Conservation (phyloP, 2,113 vertebrate genomes). For the Lepus europaeus region DNA sequence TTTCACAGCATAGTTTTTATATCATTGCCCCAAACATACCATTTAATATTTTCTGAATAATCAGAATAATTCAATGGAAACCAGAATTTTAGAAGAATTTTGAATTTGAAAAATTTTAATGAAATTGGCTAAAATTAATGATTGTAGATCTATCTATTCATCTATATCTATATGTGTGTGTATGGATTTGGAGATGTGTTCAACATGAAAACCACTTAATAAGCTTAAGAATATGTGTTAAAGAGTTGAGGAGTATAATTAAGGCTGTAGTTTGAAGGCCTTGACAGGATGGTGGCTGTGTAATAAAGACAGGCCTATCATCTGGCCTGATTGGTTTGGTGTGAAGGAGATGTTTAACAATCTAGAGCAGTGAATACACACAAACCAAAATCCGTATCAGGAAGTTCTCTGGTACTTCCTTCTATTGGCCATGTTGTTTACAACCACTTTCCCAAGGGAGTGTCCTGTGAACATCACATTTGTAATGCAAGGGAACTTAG, state of each 20-base stretch:
- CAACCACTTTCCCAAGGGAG: not conserved
- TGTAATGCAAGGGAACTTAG: not conserved
- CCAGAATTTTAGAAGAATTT: slow-evolving; percentile 1
- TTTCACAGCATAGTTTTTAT: not conserved
- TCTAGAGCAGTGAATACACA: not conserved
- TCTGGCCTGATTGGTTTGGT: not conserved
- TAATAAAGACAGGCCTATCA: not conserved
- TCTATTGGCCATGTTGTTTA: not conserved
- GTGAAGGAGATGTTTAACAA: not conserved
- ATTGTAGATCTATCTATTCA: not conserved
- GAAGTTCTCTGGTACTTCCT: not conserved
- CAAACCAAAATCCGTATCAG: not conserved
- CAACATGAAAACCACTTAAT: slow-evolving; percentile 5
- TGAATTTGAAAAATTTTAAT: slow-evolving; percentile 23
- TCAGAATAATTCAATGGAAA: not conserved
- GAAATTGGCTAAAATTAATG: slow-evolving; percentile 2
- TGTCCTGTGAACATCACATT: not conserved
- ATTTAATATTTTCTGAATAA: not conserved
- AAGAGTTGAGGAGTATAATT: not conserved
- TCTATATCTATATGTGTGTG: not conserved
- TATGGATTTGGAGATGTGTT: not conserved
- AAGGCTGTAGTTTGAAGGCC: not conserved
- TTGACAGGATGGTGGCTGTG: not conserved
- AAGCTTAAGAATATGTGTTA: not conserved
- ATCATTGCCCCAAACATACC: not conserved